Base-by-base conservation (phyloP, 2,888 invertebrate genomes). In the Heliconius aoede region DNA sequence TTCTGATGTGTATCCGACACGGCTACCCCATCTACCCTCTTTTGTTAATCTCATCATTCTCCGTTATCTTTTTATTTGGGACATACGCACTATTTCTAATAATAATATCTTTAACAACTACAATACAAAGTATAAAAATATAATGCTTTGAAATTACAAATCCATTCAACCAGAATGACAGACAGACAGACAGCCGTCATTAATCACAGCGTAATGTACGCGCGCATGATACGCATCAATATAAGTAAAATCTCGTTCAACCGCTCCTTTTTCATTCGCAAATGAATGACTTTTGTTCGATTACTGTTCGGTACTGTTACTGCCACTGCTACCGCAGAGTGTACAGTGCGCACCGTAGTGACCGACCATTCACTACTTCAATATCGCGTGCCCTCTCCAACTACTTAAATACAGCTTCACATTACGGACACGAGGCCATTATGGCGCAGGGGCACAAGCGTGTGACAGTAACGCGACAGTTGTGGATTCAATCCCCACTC, bases 211-310 rank as follows among this genome's bases (percentile, higher is more conserved):
- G n/a, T 64, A n/a, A 64, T 64, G 64, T 71, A 32, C 24, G 18
- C 26, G 26, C 55, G n/a, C 36, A 32, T 32, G 11, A 68, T 67
- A 18, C 30, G 9, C 60, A 36, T 72, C 36, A 72, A 72, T 60
- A 60, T 40, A 72, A 60, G 58, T 61, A 32, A 74, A 32, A 24
- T 61, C 55, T 68, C 60, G 28, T 5, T 74, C n/a, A 58, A 36
- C 15, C 9, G 15, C 28, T 68, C 60, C 68, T 26, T 67, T 26
- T 46, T n/a, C 69, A 51, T 32, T 68, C 51, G 51, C 46, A 67
- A 61, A 69, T 69, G 51, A 26, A 32, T 74, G 30, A 62, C 36
- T 62, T 61, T 60, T 60, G 26, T 64, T 55, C 58, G 60, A 67
- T 60, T 55, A 67, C 55, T 67, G 65, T n/a, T 9, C n/a, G 40